Evolutionary conservation across 1,140 invertebrate genomes (phyloP).

Genomic region (Prorops nasuta): DNA sequence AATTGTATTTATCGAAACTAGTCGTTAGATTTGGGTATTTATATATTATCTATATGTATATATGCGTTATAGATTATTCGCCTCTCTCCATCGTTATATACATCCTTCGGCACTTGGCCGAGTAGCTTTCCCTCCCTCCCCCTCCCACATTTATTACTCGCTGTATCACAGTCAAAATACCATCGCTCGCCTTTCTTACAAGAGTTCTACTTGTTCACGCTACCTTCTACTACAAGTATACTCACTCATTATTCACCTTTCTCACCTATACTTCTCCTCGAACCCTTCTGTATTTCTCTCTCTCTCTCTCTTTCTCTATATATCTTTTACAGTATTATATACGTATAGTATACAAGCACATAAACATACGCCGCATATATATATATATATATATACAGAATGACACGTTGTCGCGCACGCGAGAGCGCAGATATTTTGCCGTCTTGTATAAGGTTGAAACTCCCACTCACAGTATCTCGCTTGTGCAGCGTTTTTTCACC

Average conservation of each 20-base stretch:
- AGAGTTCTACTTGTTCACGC: constrained; percentile 48
- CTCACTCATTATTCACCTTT: constrained; percentile 25
- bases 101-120: constrained; percentile 40
- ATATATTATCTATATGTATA: constrained; percentile 33
- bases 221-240: constrained; percentile 35
- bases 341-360: no score
- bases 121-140: constrained; percentile 37
- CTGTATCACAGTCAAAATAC: no score
- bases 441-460: neutral
- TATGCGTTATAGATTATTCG: constrained; percentile 35
- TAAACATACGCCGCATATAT: neutral
- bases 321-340: no score
- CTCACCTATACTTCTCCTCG: constrained; percentile 31
- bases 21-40: constrained; percentile 49
- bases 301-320: no score
- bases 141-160: constrained; percentile 31
- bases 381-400: neutral
- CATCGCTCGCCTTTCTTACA: constrained; percentile 36
- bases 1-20: constrained; percentile 44
- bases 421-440: neutral
- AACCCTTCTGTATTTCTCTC: no score
- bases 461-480: constrained; percentile 53
- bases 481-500: constrained; percentile 56
- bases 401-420: neutral
- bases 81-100: constrained; percentile 40